phyloP scores from a whole-genome alignment of 2,797 vertebrate genomes.

The Hybognathus amarus region DNA sequence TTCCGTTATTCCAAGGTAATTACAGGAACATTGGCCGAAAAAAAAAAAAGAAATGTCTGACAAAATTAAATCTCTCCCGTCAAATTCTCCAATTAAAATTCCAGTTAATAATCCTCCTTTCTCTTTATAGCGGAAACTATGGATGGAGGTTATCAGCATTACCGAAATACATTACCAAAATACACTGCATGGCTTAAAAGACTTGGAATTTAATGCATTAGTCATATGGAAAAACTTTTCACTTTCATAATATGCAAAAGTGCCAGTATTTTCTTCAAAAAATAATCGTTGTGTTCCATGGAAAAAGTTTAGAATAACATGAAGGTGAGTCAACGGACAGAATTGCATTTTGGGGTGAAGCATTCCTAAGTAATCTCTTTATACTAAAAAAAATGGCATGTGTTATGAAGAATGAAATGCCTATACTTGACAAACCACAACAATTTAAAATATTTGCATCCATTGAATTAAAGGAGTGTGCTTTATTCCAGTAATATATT shows the following conservation, averaged over 20 bases:
- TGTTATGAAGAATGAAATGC: slow-evolving; percentile 20
- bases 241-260: not conserved
- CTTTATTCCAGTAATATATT: slow-evolving; percentile 40
- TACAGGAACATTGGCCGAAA: too few species aligned
- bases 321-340: not conserved
- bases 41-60: too few species aligned
- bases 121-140: too few species aligned
- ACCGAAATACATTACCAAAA: not conserved
- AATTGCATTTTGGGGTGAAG: slow-evolving; percentile 2
- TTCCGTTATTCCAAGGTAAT: too few species aligned
- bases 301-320: not conserved
- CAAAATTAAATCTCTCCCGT: too few species aligned
- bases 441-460: slow-evolving; percentile 42
- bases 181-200: not conserved
- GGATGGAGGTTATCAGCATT: not conserved
- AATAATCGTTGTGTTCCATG: not conserved
- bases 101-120: too few species aligned
- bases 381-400: not conserved
- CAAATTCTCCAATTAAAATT: too few species aligned
- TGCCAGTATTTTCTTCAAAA: not conserved
- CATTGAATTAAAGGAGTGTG: not conserved
- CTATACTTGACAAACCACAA: slow-evolving; percentile 43
- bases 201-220: not conserved
- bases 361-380: not conserved
- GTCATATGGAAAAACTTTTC: not conserved